Evolutionary conservation across 2,888 invertebrate genomes (phyloP), one percentile per base, ranked within the genome.

Genomic region (Siphlonurus alternatus): DNA sequence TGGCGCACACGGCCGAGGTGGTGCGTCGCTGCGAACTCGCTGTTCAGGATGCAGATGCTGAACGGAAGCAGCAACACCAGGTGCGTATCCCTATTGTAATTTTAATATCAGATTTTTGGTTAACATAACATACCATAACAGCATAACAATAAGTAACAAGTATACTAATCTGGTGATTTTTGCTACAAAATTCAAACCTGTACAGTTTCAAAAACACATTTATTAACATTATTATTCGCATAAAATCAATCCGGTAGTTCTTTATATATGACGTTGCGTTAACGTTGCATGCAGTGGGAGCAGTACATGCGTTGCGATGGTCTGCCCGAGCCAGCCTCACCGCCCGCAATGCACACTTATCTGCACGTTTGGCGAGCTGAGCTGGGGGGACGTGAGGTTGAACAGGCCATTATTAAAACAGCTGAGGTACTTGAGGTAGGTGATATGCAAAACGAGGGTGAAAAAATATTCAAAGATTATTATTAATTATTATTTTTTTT

Each of bases 301-400:
- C 79, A 81, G 64, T 83, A 82, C 67, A 75, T 83, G 59, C 76
- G 76, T 1, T 83, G 83, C 67, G 82, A 83, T 63, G 82, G 83
- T 2, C 76, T 83, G 1, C 84, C 84, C 0, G 80, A 83, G 70
- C 81, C 83, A 1, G 74, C 78, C 0, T 74, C 78, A 19, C 74
- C 81, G 2, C 77, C 81, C 0, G 79, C 83, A 66, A 76, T 83
- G 76, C 82, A 81, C 71, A 82, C 81, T 0, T 83, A 81, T 69
- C 71, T 83, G 0, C 82, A 80, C 63, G 66, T 81, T 0, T 83
- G 83, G 83, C 71, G 75, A 65, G 70, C 74, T 61, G 73, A 73
- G n/a, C 71, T 72, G 0, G 59, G 60, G 1, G 64, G 20, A 23
- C 51, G 38, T 20, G 23, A 25, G 22, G 19, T 80, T 66, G 68